phyloP scores from a whole-genome alignment of 2,797 vertebrate genomes.

The Sandelia bainsii region DNA sequence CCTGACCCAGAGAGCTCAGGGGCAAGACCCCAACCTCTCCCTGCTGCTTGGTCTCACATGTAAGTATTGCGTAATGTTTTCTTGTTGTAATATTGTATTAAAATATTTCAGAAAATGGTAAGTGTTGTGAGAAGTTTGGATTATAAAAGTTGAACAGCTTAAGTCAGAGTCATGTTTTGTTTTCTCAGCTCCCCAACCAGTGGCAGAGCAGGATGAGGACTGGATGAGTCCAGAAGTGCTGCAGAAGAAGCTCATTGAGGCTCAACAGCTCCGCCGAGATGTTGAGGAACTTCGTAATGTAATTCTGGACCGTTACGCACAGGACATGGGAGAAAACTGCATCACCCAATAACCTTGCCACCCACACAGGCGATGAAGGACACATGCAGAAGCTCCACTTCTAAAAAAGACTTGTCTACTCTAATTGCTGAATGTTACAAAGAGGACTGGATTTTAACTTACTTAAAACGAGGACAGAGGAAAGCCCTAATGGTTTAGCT shows the following conservation, averaged over 20 bases:
- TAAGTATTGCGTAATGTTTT: slow-evolving; percentile 73
- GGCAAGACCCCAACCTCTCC: slow-evolving; percentile 95
- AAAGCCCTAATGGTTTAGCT: slow-evolving; percentile 69
- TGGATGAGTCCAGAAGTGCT: slow-evolving; percentile 89
- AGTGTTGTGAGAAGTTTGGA: background rate
- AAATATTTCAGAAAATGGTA: background rate
- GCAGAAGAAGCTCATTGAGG: slow-evolving; percentile 90
- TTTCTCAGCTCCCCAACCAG: slow-evolving; percentile 80
- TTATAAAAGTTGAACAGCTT: too few relatives aligned
- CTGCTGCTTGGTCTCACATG: slow-evolving; percentile 94
- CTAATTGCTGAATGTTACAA: slow-evolving; percentile 56
- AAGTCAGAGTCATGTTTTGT: background rate
- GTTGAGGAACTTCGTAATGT: slow-evolving; percentile 94
- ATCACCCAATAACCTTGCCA: slow-evolving; percentile 88
- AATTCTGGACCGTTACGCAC: slow-evolving; percentile 95
- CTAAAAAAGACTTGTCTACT: slow-evolving; percentile 34
- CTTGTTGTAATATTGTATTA: too few relatives aligned
- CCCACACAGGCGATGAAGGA: slow-evolving; percentile 15
- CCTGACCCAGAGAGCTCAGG: slow-evolving; percentile 93
- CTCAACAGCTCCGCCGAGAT: slow-evolving; percentile 91
- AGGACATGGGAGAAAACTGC: slow-evolving; percentile 99
- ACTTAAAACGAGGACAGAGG: slow-evolving; percentile 64
- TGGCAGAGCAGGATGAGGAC: slow-evolving; percentile 83
- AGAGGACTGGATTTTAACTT: slow-evolving; percentile 52
- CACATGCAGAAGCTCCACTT: slow-evolving; percentile 19